Conservation (phyloP, 2,797 vertebrate genomes). For the Rhynchotus rufescens region DNA sequence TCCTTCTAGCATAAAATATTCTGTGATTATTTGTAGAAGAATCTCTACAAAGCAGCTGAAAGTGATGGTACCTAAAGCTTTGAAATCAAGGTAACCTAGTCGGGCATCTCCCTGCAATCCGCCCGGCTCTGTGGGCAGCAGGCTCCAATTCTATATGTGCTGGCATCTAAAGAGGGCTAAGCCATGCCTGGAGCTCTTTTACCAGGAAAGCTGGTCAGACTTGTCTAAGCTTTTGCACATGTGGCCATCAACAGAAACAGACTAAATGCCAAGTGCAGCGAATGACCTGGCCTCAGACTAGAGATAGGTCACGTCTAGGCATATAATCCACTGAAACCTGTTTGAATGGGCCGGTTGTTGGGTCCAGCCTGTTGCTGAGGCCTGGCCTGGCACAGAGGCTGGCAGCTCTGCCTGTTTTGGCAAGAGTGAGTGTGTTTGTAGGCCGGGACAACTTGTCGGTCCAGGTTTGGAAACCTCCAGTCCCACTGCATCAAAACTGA, state of each 20-base stretch:
- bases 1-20: neutral
- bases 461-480: neutral
- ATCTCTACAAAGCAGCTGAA: neutral
- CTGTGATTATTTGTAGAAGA: neutral
- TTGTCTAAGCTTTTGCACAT: neutral
- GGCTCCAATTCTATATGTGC: neutral
- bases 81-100: neutral
- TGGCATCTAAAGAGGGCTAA: neutral
- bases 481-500: rapidly evolving
- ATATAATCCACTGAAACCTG: neutral
- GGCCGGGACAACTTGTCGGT: neutral
- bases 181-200: neutral
- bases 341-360: neutral
- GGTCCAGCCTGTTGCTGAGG: rapidly evolving
- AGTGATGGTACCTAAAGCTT: neutral
- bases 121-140: rapidly evolving
- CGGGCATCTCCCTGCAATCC: neutral
- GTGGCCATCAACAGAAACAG: neutral
- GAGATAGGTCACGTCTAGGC: neutral
- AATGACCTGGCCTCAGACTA: neutral
- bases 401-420: neutral
- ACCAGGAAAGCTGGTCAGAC: neutral
- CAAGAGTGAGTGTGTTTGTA: no score
- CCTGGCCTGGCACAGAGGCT: neutral
- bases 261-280: rapidly evolving